These are phyloP conservation scores for Scaptomyza pallida DNA, from an alignment of 1,140 invertebrate genomes.

Conservation along the genomic window DNA sequence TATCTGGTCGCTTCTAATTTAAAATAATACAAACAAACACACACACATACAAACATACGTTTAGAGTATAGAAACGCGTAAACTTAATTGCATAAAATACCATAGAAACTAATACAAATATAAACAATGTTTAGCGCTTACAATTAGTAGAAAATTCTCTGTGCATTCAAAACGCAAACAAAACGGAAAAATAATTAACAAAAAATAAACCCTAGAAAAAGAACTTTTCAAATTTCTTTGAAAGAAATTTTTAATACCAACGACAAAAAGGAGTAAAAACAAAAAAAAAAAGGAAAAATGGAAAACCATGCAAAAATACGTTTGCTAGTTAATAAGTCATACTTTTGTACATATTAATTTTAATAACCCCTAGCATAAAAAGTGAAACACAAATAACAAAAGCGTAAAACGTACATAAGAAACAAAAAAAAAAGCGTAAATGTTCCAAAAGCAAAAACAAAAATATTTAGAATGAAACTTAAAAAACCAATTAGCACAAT, in stretches of 20 bases:
- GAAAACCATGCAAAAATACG: slow-evolving; percentile 26
- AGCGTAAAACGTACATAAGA: slow-evolving; percentile 67
- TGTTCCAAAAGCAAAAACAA: slow-evolving; percentile 42
- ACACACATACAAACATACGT: slow-evolving; percentile 55
- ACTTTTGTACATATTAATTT: slow-evolving; percentile 74
- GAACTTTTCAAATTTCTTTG: slow-evolving; percentile 38
- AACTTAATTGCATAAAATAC: slow-evolving; percentile 34
- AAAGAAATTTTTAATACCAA: slow-evolving; percentile 42
- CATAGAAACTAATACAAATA: slow-evolving; percentile 47
- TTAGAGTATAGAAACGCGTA: slow-evolving; percentile 52
- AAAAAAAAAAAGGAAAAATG: too few species aligned
- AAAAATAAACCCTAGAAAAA: neutral
- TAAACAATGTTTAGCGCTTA: slow-evolving; percentile 72
- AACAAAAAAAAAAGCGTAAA: slow-evolving; percentile 37
- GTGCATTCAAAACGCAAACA: slow-evolving; percentile 37
- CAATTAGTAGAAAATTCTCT: slow-evolving; percentile 76
- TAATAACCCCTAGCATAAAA: slow-evolving; percentile 71
- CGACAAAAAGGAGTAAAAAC: slow-evolving; percentile 17
- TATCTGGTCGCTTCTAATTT: slow-evolving; percentile 79
- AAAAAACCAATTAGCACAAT: slow-evolving; percentile 72
- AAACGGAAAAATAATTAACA: slow-evolving; percentile 10
- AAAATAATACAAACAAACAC: slow-evolving; percentile 57
- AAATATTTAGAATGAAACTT: slow-evolving; percentile 9
- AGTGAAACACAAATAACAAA: slow-evolving; percentile 61
- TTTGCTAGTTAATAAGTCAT: slow-evolving; percentile 65